Evolutionary conservation across 2,888 invertebrate species (phyloP).

Genomic region (Odontocolon sp.): DNA sequence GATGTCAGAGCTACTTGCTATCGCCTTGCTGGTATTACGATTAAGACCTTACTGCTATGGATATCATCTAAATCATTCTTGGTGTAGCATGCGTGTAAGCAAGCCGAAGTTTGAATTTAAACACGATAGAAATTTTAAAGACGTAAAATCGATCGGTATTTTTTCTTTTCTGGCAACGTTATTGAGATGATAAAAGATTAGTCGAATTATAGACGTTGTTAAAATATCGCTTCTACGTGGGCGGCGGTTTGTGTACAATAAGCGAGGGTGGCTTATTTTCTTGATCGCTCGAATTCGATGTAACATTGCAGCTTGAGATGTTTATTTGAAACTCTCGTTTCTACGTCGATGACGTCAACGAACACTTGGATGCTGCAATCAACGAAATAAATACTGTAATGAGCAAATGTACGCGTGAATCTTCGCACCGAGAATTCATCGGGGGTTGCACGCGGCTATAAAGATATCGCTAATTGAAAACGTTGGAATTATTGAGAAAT

Average conservation of each 20-base stretch:
- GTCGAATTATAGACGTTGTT: neutral
- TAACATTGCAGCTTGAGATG: conserved; percentile 6
- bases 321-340: conserved; percentile 23
- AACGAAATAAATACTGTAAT: conserved; percentile 30
- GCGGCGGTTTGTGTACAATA: conserved; percentile 18
- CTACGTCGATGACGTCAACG: conserved; percentile 46
- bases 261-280: neutral
- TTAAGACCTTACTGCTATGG: neutral
- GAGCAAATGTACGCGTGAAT: conserved; percentile 16
- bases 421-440: neutral
- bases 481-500: conserved; percentile 25
- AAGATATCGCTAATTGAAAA: conserved; percentile 42
- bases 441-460: neutral
- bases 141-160: neutral
- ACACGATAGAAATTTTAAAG: neutral
- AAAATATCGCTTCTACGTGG: conserved; percentile 1
- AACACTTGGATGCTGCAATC: conserved; percentile 27
- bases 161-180: neutral
- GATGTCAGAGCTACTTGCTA: neutral
- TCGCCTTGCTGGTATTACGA: neutral
- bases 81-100: neutral
- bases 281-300: conserved; percentile 31
- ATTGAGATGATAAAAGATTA: neutral
- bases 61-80: conserved; percentile 18
- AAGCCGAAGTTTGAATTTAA: neutral